Percentiles rank a stretch among this genome's conserved stretches.
These are phyloP conservation scores for Lasiurus borealis DNA, from an alignment of 2,113 vertebrate species.

Conservation along the genomic window DNA sequence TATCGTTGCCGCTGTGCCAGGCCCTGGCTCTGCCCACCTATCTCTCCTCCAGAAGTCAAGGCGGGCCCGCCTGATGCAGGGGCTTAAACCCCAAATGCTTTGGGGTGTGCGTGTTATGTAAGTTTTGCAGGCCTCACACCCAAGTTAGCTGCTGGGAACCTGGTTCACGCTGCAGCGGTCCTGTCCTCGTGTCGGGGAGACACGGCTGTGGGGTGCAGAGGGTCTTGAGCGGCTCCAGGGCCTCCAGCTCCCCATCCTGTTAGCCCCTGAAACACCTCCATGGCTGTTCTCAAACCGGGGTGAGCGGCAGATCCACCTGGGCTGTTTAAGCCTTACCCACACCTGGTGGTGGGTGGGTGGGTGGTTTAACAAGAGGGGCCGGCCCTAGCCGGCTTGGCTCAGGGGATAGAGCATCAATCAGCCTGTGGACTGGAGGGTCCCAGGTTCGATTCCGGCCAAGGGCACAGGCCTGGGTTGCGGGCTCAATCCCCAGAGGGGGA, in stretches of 20 bases:
- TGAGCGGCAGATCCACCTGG: too few relatives aligned
- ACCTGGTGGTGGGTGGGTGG: not conserved
- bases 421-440: too few relatives aligned
- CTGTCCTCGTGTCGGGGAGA: not conserved
- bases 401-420: too few relatives aligned
- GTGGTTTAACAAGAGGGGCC: not conserved
- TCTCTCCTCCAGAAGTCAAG: not conserved
- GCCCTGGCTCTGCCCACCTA: fast-evolving
- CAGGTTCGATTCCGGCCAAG: too few relatives aligned
- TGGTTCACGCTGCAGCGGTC: not conserved
- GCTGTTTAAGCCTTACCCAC: not conserved
- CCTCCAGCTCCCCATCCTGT: fast-evolving
- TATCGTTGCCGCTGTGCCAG: fast-evolving
- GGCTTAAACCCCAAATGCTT: not conserved
- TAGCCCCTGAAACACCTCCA: not conserved
- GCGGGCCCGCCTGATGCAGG: not conserved
- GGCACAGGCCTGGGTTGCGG: too few relatives aligned
- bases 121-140: not conserved
- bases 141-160: not conserved
- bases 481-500: too few relatives aligned
- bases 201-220: not conserved
- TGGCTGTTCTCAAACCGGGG: not conserved
- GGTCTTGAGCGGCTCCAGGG: not conserved
- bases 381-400: not conserved
- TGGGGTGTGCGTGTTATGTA: not conserved